Base-by-base conservation (phyloP, 1,140 invertebrate genomes). In the Bombus terrestris region DNA sequence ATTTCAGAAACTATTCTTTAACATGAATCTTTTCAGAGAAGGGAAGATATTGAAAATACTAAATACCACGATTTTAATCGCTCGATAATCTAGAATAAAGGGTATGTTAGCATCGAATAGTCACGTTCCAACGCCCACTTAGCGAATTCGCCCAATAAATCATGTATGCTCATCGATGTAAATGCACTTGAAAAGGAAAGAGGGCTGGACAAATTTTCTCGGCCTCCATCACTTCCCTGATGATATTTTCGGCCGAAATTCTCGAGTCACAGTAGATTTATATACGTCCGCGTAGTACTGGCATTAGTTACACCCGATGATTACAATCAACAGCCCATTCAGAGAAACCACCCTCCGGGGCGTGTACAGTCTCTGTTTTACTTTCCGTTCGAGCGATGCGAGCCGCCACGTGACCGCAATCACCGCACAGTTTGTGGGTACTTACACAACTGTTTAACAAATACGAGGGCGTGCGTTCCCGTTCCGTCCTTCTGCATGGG, bases 381-480 rank as follows among this genome's bases (percentile, higher is more conserved):
- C 92, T 94, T 93, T 93, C 85, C 91, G 85, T 92, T 87, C 89
- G 92, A 93, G 91, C 90, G 92, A 93, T 89, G 91, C 92, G 89
- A 92, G 90, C 89, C 91, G 95, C 92, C 95, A 95, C 95, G 95
- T 94, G 95, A 95, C 94, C 94, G 92, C 93, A 95, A 95, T 95
- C 94, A 94, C 92, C 81, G 74, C 87, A 84, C 92, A 92, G 93
- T 94, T 95, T 94, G 93, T 91, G 87, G 92, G 91, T 92, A 94
- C 93, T 94, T 94, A 94, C 85, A 88, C 88, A 86, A 92, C 90
- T 94, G 92, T 93, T 94, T 93, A 94, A 94, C 92, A 92, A 93
- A 92, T 90, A 90, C 59, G 69, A 53, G 68, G 78, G 72, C 64
- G 59, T 43, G 47, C 41, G 87, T 39, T 68, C 73, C 76, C 74